Evolutionary conservation across 2,797 vertebrate species (phyloP), one percentile per base, ranked within the genome.

Genomic region (Stomatorhinus walkeri): DNA sequence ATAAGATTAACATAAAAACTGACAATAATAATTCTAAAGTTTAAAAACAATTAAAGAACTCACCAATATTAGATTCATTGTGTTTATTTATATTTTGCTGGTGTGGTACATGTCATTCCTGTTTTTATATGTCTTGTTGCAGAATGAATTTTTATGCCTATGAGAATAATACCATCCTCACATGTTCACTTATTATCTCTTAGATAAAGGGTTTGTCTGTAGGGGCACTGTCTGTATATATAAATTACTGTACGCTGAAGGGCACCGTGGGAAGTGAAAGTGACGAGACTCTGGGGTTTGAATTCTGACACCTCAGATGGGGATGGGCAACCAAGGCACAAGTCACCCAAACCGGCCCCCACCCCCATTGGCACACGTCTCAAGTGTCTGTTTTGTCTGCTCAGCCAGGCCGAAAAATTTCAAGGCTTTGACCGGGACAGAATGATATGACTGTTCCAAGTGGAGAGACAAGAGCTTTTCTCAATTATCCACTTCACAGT

Each of bases 321-420:
- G 89, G 93, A 91, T 93, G 91, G 93, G 94, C 93, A 90, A 94
- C 93, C 92, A 92, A 94, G 92, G 91, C 94, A 90, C 92, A 93
- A 92, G 94, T 95, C 92, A 92, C 92, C 94, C 19, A 88, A 90
- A 93, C 90, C 92, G 91, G 91, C 91, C 92, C 87, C 88, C n/a
- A 81, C 87, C 90, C 12, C 84, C 89, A 87, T 8, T 32, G 72
- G 54, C 28, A 49, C 84, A 84, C 90, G 93, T 94, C 94, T 96
- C 93, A 93, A 97, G 96, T 96, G 95, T 97, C 96, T 98, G 96
- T 97, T 98, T 97, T 98, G 96, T 98, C 97, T 98, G 96, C 92
- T 90, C 94, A 95, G 94, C 94, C 94, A 95, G 97, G 48, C 89
- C 90, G 92, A 91, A 91, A 96, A 95, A 95, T 95, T 90, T 95